These are phyloP conservation scores for Heliconius erato DNA, from an alignment of 2,888 invertebrate genomes.

Conservation along the genomic window DNA sequence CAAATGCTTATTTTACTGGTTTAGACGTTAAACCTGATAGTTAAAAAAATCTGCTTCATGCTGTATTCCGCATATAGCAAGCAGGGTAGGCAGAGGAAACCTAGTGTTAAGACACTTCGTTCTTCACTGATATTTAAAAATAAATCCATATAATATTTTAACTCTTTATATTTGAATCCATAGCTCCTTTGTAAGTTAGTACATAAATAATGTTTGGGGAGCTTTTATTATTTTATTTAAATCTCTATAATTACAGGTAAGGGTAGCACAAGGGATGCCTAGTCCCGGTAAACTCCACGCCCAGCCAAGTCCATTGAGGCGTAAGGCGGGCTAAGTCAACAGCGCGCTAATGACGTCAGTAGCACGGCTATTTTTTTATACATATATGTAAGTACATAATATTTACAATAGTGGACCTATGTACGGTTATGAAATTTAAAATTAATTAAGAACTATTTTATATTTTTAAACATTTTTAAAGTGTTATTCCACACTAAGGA, in stretches of 20 bases:
- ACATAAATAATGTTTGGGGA: constrained; percentile 9
- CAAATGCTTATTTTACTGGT: constrained; percentile 7
- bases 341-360: constrained; percentile 81
- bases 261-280: constrained; percentile 44
- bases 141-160: too few species aligned
- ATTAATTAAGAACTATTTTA: background rate
- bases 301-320: constrained; percentile 70
- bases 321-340: constrained; percentile 82
- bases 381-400: constrained; percentile 13
- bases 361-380: constrained; percentile 53
- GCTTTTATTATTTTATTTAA: constrained; percentile 28
- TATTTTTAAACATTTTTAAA: too few species aligned
- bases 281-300: constrained; percentile 62
- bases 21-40: background rate
- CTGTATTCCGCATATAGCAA: background rate
- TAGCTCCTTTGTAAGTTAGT: background rate
- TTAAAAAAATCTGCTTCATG: background rate
- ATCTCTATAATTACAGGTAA: constrained; percentile 53
- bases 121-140: background rate
- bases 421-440: background rate
- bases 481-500: too few species aligned
- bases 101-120: background rate
- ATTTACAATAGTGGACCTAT: background rate
- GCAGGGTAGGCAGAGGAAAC: background rate
- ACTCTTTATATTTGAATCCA: background rate